Base-by-base conservation (phyloP, 1,140 invertebrate genomes). In the Ceratosolen fusciceps region DNA sequence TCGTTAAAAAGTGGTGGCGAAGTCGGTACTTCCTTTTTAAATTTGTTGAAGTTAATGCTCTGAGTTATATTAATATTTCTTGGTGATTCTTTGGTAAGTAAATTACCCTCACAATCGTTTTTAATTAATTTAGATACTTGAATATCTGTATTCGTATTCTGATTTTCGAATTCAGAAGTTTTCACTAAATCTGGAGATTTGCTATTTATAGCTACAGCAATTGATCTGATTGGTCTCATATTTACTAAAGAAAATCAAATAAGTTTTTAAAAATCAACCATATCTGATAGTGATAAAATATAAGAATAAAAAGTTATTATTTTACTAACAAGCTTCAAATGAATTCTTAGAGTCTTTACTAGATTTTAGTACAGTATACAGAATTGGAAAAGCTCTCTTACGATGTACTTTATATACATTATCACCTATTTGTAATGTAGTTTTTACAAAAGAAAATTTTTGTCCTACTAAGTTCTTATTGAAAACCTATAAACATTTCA, bases 191-290 rank as follows among this genome's bases (percentile, higher is more conserved):
- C n/a, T n/a, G n/a, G n/a, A 58, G 19, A 26, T 9, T 29, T 71
- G 10, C 8, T 47, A 34, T 74, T 75, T 71, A 54, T 52, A 75
- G 2, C 29, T 56, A 74, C 43, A 49, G 65, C 47, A 26, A 79
- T 79, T 24, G 72, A 71, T 16, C 5, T 12, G 26, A 71, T 43
- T 54, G 78, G 79, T 75, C 62, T 71, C 21, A 82, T 58, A 60
- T 78, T 82, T 21, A 74, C 81, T 82, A 37, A 31, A 82, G 77
- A 26, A n/a, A n/a, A n/a, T n/a, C n/a, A 58, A 74, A 81, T 3
- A n/a, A n/a, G n/a, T n/a, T n/a, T n/a, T n/a, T n/a, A n/a, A n/a
- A n/a, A n/a, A n/a, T n/a, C n/a, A n/a, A n/a, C n/a, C n/a, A n/a
- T n/a, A n/a, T n/a, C n/a, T 52, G 14, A 9, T 12, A 31, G 26